These are phyloP conservation scores for Cyphomyrus plagiostoma DNA, from an alignment of 2,113 vertebrate genomes.

Conservation along the genomic window DNA sequence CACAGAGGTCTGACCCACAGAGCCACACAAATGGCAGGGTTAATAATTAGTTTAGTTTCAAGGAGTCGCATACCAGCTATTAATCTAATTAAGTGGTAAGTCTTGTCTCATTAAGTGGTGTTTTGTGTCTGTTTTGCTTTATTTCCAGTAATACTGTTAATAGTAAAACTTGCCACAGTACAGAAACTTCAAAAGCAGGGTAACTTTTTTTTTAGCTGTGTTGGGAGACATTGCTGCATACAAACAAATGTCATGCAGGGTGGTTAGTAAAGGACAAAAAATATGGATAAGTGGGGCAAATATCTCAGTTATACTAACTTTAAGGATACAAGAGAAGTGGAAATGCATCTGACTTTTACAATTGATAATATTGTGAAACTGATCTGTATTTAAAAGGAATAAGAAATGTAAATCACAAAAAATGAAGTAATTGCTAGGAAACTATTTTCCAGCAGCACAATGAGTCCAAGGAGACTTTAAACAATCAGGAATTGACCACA, in stretches of 20 bases:
- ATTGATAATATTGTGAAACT: not conserved
- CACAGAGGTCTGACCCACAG: not conserved
- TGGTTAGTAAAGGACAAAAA: not conserved
- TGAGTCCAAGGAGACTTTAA: not conserved
- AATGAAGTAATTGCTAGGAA: not conserved
- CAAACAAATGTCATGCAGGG: not conserved
- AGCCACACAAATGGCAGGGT: not conserved
- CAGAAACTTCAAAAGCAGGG: not conserved
- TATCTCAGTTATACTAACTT: not conserved
- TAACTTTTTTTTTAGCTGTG: not conserved
- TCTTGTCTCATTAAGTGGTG: not conserved
- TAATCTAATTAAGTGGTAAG: not conserved
- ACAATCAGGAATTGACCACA: not conserved
- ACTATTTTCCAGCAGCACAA: not conserved
- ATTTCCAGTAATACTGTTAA: not conserved
- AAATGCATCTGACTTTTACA: not conserved
- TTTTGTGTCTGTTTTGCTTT: not conserved
- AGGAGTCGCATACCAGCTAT: not conserved
- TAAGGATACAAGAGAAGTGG: not conserved
- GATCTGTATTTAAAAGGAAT: not conserved
- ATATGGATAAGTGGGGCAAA: not conserved
- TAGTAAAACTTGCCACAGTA: not conserved
- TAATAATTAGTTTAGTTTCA: not conserved
- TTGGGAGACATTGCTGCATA: not conserved
- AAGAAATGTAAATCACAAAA: not conserved